Evolutionary conservation across 2,113 vertebrate genomes (phyloP).

Genomic region (Grammomys surdaster): DNA sequence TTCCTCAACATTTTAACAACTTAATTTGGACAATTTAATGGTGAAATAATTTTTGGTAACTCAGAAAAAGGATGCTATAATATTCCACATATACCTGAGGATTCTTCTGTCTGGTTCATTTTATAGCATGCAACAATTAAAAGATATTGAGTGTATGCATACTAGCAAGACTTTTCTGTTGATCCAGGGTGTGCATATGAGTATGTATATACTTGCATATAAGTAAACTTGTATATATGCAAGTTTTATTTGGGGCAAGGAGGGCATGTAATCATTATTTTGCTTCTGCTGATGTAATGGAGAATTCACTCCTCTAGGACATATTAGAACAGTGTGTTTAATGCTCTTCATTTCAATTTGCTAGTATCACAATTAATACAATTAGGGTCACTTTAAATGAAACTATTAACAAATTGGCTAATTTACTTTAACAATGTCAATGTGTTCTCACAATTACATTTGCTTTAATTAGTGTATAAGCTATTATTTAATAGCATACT

Average conservation of each 20-base stretch:
- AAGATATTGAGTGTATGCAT: neutral
- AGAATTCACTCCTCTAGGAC: slow-evolving; percentile 85
- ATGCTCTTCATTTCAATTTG: slow-evolving; percentile 88
- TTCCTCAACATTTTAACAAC: slow-evolving; percentile 55
- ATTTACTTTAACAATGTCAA: slow-evolving; percentile 89
- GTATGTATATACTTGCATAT: neutral
- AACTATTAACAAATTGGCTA: slow-evolving; percentile 89
- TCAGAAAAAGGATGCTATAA: neutral
- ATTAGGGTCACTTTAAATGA: slow-evolving; percentile 90
- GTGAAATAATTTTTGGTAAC: slow-evolving; percentile 44
- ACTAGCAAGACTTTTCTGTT: neutral
- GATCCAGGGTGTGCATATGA: neutral
- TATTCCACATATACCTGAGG: slow-evolving; percentile 40
- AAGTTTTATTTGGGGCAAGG: slow-evolving; percentile 22
- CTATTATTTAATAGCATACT: slow-evolving; percentile 87
- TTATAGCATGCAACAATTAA: neutral
- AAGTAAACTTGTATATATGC: neutral
- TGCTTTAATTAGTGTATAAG: slow-evolving; percentile 89
- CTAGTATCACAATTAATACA: slow-evolving; percentile 89
- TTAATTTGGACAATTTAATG: slow-evolving; percentile 46
- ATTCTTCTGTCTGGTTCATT: neutral
- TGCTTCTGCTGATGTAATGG: slow-evolving; percentile 84
- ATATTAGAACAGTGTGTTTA: slow-evolving; percentile 87
- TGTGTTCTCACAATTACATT: slow-evolving; percentile 89
- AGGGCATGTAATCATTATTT: slow-evolving; percentile 78